A percentile compares a stretch with the other conserved stretches of the same genome.
These are phyloP conservation scores for Callaeas wilsoni DNA, from an alignment of 2,113 vertebrate species.

Conservation along the genomic window DNA sequence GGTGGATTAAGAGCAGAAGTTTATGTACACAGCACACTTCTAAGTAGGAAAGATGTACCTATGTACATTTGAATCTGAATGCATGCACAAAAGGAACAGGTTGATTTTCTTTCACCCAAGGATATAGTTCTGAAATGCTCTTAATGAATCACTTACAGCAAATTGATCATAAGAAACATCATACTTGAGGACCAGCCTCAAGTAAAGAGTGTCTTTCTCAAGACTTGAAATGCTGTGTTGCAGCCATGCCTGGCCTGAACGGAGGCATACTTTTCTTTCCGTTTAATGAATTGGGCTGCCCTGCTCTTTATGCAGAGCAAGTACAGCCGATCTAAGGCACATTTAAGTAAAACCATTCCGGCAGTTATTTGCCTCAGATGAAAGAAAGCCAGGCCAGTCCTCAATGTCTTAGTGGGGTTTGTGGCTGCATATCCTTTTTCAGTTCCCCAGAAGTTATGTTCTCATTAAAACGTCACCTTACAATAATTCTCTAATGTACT, in stretches of 20 bases:
- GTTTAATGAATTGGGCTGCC: neutral
- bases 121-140: neutral
- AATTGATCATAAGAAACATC: neutral
- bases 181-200: neutral
- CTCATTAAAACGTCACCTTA: constrained; percentile 43
- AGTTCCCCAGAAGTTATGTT: constrained; percentile 24
- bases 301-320: neutral
- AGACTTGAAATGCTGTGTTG: neutral
- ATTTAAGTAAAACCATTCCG: neutral
- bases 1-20: neutral
- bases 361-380: neutral
- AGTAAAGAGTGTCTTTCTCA: neutral
- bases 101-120: neutral
- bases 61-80: neutral
- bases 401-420: neutral
- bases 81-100: neutral
- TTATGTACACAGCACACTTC: neutral
- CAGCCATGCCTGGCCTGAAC: neutral
- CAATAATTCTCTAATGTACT: neutral
- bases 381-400: neutral
- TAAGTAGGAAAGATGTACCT: neutral
- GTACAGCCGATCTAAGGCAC: neutral
- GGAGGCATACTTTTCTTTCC: neutral
- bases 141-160: neutral
- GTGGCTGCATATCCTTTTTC: neutral